Evolutionary conservation across 2,888 invertebrate genomes (phyloP).

Genomic region (Sialis lutaria): DNA sequence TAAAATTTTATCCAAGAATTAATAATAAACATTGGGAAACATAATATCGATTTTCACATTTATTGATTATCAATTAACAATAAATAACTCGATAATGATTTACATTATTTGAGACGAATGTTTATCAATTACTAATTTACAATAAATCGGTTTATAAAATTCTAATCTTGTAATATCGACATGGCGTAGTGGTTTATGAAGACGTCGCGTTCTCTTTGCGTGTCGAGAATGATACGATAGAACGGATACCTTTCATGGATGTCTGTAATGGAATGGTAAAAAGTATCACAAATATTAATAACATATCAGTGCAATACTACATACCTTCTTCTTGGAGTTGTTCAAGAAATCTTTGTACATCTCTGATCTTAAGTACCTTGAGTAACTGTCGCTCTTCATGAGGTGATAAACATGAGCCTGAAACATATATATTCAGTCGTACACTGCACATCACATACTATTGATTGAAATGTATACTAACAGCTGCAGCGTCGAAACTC

Average conservation of each 20-base stretch:
- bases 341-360: slow-evolving; percentile 96
- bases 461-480: slow-evolving; percentile 26
- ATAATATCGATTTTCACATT: too few species aligned
- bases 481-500: slow-evolving; percentile 95
- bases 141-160: too few species aligned
- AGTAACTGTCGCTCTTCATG: slow-evolving; percentile 99
- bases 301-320: slow-evolving; percentile 8
- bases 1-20: too few species aligned
- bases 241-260: slow-evolving; percentile 70
- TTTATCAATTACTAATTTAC: too few species aligned
- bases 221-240: slow-evolving; percentile 65
- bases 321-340: slow-evolving; percentile 92
- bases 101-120: too few species aligned
- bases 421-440: slow-evolving; percentile 12
- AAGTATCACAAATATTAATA: not conserved
- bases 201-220: slow-evolving; percentile 41
- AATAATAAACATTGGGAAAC: too few species aligned
- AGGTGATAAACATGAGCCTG: slow-evolving; percentile 97
- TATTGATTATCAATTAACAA: too few species aligned
- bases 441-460: slow-evolving; percentile 1
- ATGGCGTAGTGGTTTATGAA: not conserved
- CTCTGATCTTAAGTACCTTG: slow-evolving; percentile 90
- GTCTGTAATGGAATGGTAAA: slow-evolving; percentile 41
- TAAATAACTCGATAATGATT: too few species aligned
- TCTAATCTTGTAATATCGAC: too few species aligned